Evolutionary conservation across 1,140 invertebrate species (phyloP), one percentile per base, ranked within the genome.

Genomic region (Meloidogyne floridensis): DNA sequence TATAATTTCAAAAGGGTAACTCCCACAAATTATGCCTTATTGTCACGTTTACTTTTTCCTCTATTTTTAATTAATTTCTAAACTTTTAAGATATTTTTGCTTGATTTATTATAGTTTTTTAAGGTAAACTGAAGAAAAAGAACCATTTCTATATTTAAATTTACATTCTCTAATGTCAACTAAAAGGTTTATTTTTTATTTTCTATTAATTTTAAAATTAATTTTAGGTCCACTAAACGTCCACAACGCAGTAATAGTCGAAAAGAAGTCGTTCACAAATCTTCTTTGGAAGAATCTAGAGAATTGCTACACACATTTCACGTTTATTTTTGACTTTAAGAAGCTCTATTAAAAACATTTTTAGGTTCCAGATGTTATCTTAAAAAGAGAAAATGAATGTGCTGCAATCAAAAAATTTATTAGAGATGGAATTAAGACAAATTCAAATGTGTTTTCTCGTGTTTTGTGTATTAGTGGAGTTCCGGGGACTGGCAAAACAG

Each of bases 401-500:
- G n/a, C 72, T 65, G 18, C 43, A 32, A 84, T 84, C n/a, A 11
- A 47, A 5, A 47, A 65, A 10, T 85, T 86, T 69, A 80, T 85
- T 20, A 32, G 53, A 15, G 73, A 78, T 32, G 77, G 81, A 13
- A 69, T 85, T 54, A 75, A 82, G 8, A 65, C 65, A 18, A 78
- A 78, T 71, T 3, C 59, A 47, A 47, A 43, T 15, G 32, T 7
- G 13, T n/a, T 70, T 69, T 83, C 84, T n/a, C 77, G 51, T 43
- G 65, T 75, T 11, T 70, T 98, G 93, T 98, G 98, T 89, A 95
- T 98, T 85, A 96, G 95, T 84, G 97, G 97, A 5, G 96, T 98
- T 2, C 97, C 97, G 43, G 97, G 97, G 0, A 98, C 96, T 2
- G 97, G 97, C 0, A 99, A 98, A 93, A 98, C 97, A 8, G 95